phyloP scores from a whole-genome alignment of 2,888 invertebrate species.

The Rhimphoctona megacephalus region DNA sequence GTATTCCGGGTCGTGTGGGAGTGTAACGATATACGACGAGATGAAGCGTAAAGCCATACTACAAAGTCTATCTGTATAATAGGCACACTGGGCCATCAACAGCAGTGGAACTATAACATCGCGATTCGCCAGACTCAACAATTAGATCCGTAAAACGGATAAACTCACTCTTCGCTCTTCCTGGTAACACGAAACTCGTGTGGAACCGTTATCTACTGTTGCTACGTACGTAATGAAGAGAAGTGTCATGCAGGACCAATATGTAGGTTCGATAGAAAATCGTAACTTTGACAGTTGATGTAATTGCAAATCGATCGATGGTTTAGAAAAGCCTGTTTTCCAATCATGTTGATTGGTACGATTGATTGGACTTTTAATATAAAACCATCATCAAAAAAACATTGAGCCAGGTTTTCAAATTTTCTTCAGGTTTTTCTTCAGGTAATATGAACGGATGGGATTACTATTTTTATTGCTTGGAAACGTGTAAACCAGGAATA shows the following conservation, averaged over 20 bases:
- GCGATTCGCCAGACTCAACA: conserved; percentile 75
- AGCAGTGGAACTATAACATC: conserved; percentile 53
- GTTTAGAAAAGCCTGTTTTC: not conserved
- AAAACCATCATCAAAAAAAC: not conserved
- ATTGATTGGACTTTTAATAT: not conserved
- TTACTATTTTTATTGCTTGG: not conserved
- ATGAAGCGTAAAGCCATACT: conserved; percentile 21
- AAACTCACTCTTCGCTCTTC: conserved; percentile 80
- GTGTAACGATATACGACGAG: conserved; percentile 42
- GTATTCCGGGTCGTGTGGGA: conserved; percentile 64
- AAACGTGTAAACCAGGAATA: not conserved
- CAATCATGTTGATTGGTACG: not conserved
- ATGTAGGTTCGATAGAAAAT: conserved; percentile 16
- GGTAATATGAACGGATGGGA: not conserved
- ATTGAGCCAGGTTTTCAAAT: not conserved
- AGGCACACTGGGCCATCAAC: conserved; percentile 73
- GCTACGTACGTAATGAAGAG: not conserved
- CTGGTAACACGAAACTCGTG: conserved; percentile 80
- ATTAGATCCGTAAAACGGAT: conserved; percentile 78
- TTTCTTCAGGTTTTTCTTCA: not conserved
- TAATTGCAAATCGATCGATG: not conserved
- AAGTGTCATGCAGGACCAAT: conserved; percentile 2
- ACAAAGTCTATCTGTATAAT: conserved; percentile 30
- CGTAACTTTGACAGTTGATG: conserved; percentile 5
- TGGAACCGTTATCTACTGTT: conserved; percentile 49